phyloP scores from a whole-genome alignment of 1,140 invertebrate genomes.

The Drosophila ohnishii region DNA sequence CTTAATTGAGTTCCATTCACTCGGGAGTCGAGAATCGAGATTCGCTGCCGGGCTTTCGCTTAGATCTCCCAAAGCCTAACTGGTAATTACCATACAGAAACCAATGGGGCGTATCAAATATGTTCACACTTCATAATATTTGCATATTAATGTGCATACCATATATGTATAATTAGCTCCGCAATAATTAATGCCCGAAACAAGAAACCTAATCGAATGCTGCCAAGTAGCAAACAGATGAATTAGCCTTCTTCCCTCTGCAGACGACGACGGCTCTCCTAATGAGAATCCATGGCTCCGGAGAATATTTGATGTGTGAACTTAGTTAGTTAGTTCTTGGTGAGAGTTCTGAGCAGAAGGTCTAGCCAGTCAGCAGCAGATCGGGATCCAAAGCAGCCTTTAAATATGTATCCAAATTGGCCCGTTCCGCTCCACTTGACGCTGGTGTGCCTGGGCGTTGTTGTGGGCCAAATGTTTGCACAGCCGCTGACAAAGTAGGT shows the following conservation, averaged over 20 bases:
- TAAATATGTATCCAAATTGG: slow-evolving; percentile 57
- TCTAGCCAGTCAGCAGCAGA: slow-evolving; percentile 8
- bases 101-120: slow-evolving; percentile 62
- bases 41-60: slow-evolving; percentile 16
- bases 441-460: slow-evolving; percentile 27
- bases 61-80: slow-evolving; percentile 24
- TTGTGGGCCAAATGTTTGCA: slow-evolving; percentile 58
- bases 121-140: slow-evolving; percentile 75
- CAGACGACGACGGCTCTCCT: not conserved
- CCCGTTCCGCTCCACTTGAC: slow-evolving; percentile 27
- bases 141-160: slow-evolving; percentile 65
- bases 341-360: slow-evolving; percentile 24
- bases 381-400: slow-evolving; percentile 12
- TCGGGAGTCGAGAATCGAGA: slow-evolving; percentile 9
- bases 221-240: slow-evolving; percentile 34
- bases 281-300: slow-evolving; percentile 14
- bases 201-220: slow-evolving; percentile 48
- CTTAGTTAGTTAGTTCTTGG: slow-evolving; percentile 35
- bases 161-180: slow-evolving; percentile 46
- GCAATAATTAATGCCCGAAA: slow-evolving; percentile 57
- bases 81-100: slow-evolving; percentile 32
- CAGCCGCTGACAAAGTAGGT: slow-evolving; percentile 73
- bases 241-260: slow-evolving; percentile 19
- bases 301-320: slow-evolving; percentile 29
- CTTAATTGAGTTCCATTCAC: slow-evolving; percentile 23